A percentile compares a stretch with the other conserved stretches of the same genome.
phyloP scores from a whole-genome alignment of 2,797 vertebrate genomes.

The Balearica regulorum region DNA sequence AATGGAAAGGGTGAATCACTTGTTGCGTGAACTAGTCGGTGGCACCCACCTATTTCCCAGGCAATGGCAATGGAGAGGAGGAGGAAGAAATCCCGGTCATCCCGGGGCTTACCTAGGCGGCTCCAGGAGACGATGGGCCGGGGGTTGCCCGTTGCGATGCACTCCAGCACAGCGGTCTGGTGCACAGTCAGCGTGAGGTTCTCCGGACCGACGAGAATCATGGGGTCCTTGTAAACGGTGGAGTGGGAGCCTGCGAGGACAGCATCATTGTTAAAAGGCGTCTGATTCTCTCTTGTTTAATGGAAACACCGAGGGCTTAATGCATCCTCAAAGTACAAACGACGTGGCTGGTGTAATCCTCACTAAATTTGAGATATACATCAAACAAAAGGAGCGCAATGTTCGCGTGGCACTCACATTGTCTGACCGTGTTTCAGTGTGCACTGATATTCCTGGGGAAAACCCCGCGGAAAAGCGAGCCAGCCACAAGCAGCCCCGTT shows the following conservation, averaged over 20 bases:
- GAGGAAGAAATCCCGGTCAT: neutral
- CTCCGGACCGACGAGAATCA: slow-evolving; percentile 94
- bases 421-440: neutral
- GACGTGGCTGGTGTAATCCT: neutral
- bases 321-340: neutral
- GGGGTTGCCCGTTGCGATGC: slow-evolving; percentile 95
- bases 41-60: neutral
- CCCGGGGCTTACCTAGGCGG: slow-evolving; percentile 87
- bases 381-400: neutral
- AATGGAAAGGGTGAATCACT: neutral
- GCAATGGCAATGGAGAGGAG: neutral
- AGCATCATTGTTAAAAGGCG: neutral
- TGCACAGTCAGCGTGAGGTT: slow-evolving; percentile 98
- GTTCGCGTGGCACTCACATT: neutral
- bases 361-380: neutral
- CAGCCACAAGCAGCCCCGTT: neutral
- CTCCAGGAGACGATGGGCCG: slow-evolving; percentile 99
- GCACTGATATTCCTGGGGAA: neutral
- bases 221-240: slow-evolving; percentile 93
- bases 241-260: slow-evolving; percentile 84
- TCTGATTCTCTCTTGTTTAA: neutral
- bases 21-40: neutral
- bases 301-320: neutral
- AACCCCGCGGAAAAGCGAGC: neutral
- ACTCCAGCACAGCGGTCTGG: slow-evolving; percentile 97